These are phyloP conservation scores for Drosophila gunungcola DNA, from an alignment of 1,140 invertebrate genomes.

Conservation along the genomic window DNA sequence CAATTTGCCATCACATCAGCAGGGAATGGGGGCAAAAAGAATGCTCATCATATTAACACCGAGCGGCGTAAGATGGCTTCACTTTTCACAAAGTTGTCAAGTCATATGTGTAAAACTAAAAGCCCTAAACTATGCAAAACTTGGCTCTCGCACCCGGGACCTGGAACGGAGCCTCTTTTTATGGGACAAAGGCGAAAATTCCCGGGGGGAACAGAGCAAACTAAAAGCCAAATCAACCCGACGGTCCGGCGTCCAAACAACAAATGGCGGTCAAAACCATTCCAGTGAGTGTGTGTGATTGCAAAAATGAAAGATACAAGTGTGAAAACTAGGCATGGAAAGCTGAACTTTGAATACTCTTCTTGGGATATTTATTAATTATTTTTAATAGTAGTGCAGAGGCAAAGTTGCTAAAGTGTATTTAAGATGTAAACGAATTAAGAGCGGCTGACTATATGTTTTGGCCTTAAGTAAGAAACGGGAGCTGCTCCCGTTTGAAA, in stretches of 20 bases:
- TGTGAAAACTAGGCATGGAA: not conserved
- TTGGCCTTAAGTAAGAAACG: too few relatives aligned
- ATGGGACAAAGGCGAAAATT: constrained; percentile 49
- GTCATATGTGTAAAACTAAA: constrained; percentile 68
- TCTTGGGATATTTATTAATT: too few relatives aligned
- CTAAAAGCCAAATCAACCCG: constrained; percentile 52
- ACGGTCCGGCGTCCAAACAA: constrained; percentile 71
- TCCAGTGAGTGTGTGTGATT: constrained; percentile 29
- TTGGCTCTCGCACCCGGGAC: constrained; percentile 21
- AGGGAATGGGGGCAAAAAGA: constrained; percentile 6
- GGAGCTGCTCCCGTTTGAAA: too few relatives aligned
- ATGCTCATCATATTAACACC: constrained; percentile 45
- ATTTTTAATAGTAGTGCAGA: too few relatives aligned
- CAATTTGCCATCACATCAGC: constrained; percentile 46
- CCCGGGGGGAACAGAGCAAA: constrained; percentile 44
- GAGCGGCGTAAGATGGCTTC: constrained; percentile 46
- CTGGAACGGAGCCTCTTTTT: constrained; percentile 17
- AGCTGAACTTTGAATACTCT: not conserved
- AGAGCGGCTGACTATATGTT: too few relatives aligned
- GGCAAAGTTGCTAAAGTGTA: too few relatives aligned
- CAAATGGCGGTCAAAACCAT: constrained; percentile 67
- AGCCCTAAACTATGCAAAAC: constrained; percentile 69
- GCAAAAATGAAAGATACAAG: not conserved
- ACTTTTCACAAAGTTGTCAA: constrained; percentile 40
- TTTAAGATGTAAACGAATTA: too few relatives aligned